Evolutionary conservation across 64 coral and sea anemone genomes (phyloP), one percentile per base, ranked within the genome.

Genomic region (Stichodactyla helianthus): DNA sequence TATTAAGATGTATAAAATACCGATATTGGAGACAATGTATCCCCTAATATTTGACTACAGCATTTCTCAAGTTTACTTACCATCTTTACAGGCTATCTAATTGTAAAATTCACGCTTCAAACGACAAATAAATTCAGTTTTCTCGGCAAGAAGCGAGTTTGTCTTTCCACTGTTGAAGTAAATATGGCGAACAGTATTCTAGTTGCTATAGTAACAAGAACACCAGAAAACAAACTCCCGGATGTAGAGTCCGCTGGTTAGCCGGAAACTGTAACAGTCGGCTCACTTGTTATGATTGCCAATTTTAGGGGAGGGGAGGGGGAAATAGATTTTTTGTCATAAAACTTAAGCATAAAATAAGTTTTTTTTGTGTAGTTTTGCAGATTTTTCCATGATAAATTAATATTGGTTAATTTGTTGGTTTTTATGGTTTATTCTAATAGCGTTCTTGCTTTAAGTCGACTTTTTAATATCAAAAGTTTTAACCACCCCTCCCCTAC

Each of bases 141-240:
- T 79, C 28, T n/a, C 19, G 25, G 52, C 67, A 10, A 50, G 20
- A 82, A 59, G 52, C 53, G 52, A 51, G 20, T 10, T 88, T 27
- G 63, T 52, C 25, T 74, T 79, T 63, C 11, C 16, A 27, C 67
- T 59, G n/a, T 44, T 44, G 64, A 62, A 59, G 84, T 53, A 91
- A 84, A 87, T 91, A 91, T 91, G 89, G 89, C 89, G 89, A 52
- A 58, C 71, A 82, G 35, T 82, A 59, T 50, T 52, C 16, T 10
- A 82, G 86, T 91, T 86, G 83, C 90, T 83, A 81, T 95, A 77
- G 93, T 70, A 89, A 95, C 93, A 77, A 68, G 67, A 70, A 74
- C 77, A 92, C 70, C 23, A 88, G n/a, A 89, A 44, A 60, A 77
- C 13, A 9, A 81, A 54, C 15, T 92, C 93, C 93, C 93, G 93